A percentile compares a stretch with the other conserved stretches of the same genome.
phyloP scores from a whole-genome alignment of 2,888 invertebrate genomes.

The Cephus rjabovi region DNA sequence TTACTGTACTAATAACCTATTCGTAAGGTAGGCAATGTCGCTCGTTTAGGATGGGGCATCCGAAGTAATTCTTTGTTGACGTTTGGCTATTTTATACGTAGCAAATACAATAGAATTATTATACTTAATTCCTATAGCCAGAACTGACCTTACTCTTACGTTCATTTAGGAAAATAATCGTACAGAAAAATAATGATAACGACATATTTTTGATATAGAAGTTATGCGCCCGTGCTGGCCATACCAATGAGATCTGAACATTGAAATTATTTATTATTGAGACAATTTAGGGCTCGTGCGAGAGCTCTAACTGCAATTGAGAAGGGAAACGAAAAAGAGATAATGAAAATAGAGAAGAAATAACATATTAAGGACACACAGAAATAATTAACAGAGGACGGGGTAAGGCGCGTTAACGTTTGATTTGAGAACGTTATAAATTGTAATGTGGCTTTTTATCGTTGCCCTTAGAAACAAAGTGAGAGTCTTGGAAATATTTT shows the following conservation, averaged over 20 bases:
- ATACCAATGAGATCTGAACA: slow-evolving; percentile 31
- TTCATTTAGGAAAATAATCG: slow-evolving; percentile 43
- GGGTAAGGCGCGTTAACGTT: not conserved
- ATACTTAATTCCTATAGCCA: slow-evolving; percentile 38
- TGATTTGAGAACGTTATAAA: not conserved
- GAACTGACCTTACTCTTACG: slow-evolving; percentile 43
- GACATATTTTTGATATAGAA: slow-evolving; percentile 58
- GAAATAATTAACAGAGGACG: not conserved
- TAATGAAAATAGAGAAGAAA: not conserved
- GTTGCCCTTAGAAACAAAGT: not conserved
- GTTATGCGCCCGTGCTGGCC: slow-evolving; percentile 33
- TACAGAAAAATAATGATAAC: slow-evolving; percentile 44
- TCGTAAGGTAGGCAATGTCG: not conserved
- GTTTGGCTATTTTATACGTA: slow-evolving; percentile 47
- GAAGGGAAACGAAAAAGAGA: not conserved
- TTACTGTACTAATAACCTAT: not conserved
- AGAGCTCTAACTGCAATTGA: not conserved
- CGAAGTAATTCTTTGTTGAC: slow-evolving; percentile 46
- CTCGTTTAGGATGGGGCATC: not conserved
- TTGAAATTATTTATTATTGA: slow-evolving; percentile 26
- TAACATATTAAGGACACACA: not conserved
- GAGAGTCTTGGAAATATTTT: not conserved
- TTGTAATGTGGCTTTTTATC: not conserved
- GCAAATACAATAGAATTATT: slow-evolving; percentile 20
- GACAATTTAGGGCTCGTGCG: not conserved